Percentiles rank a stretch among this genome's conserved stretches.
Conservation (phyloP, 2,113 vertebrate genomes). For the Struthidea cinerea region DNA sequence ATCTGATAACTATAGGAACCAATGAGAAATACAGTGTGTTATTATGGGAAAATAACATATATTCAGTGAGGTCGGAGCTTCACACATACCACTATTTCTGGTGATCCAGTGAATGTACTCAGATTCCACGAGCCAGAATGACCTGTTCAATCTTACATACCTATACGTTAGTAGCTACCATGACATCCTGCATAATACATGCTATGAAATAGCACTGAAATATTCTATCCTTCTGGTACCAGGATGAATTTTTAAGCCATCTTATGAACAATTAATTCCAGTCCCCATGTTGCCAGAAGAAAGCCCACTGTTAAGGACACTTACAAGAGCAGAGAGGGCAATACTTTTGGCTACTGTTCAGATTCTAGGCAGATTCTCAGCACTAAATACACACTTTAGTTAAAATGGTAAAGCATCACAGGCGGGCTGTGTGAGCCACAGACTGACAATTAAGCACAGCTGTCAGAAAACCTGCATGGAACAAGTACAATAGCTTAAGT, state of each 20-base stretch:
- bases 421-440: neutral
- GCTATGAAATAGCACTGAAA: neutral
- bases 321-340: neutral
- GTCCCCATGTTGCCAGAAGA: neutral
- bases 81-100: neutral
- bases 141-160: neutral
- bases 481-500: neutral
- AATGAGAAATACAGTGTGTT: neutral
- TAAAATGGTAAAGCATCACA: neutral
- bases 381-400: neutral
- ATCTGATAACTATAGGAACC: constrained; percentile 13
- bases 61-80: neutral
- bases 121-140: neutral
- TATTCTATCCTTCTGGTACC: neutral
- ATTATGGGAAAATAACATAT: neutral
- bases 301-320: neutral
- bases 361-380: neutral
- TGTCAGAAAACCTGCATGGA: neutral
- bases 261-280: neutral
- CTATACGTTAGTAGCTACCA: neutral
- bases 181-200: neutral
- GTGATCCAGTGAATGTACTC: neutral
- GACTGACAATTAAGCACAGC: neutral
- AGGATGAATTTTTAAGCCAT: neutral
- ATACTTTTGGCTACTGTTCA: neutral